Conservation (phyloP, 2,888 invertebrate genomes). For the Orchesellides sinensis region DNA sequence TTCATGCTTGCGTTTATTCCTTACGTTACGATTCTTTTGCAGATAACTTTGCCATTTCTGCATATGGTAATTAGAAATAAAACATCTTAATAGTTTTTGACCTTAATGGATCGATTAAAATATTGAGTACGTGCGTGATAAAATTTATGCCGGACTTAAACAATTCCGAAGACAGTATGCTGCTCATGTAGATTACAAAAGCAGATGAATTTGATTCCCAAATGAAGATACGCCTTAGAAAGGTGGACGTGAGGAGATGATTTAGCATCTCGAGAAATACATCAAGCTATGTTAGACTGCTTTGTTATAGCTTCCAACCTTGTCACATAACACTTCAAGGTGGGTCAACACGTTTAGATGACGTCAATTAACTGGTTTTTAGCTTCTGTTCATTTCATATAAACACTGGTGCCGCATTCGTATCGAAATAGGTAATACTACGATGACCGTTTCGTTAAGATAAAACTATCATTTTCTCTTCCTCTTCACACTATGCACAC, state of each 20-base stretch:
- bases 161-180: not conserved
- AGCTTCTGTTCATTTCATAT: slow-evolving; percentile 21
- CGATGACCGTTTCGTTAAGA: too few species aligned
- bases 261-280: slow-evolving; percentile 47
- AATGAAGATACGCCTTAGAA: slow-evolving; percentile 28
- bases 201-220: not conserved
- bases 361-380: slow-evolving; percentile 58
- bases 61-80: not conserved
- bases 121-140: slow-evolving; percentile 5
- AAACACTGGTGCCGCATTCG: too few species aligned
- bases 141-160: slow-evolving; percentile 17
- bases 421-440: too few species aligned
- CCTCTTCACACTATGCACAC: too few species aligned
- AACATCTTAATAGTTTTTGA: slow-evolving; percentile 28
- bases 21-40: not conserved
- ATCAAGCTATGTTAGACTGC: not conserved
- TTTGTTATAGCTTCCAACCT: slow-evolving; percentile 9
- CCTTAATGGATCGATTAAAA: slow-evolving; percentile 19
- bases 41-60: not conserved
- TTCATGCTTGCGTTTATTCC: not conserved
- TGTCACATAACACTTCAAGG: slow-evolving; percentile 36
- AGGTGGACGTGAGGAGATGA: slow-evolving; percentile 54
- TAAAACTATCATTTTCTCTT: too few species aligned
- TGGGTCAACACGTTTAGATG: slow-evolving; percentile 38
- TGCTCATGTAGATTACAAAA: not conserved